Evolutionary conservation across 92 coral and sea anemone genomes (phyloP).

Genomic region (Porites divaricata): DNA sequence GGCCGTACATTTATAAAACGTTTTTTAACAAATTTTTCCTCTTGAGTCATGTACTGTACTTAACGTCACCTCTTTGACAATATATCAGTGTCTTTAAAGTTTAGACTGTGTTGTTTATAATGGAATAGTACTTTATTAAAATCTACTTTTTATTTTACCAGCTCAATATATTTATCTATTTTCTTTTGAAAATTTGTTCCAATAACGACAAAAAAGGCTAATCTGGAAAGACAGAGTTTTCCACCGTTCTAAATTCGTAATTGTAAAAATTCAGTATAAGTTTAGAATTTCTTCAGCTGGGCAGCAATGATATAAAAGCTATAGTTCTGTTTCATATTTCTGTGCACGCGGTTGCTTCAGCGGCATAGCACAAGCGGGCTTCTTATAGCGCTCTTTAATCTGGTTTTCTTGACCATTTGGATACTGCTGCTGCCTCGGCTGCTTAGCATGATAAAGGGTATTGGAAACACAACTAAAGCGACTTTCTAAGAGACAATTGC

Average conservation of each 20-base stretch:
- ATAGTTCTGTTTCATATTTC: slow-evolving; percentile 48
- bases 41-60: not conserved
- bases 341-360: slow-evolving; percentile 20
- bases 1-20: slow-evolving; percentile 15
- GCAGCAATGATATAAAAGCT: slow-evolving; percentile 49
- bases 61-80: not conserved
- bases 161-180: slow-evolving; percentile 7
- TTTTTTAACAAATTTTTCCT: slow-evolving; percentile 25
- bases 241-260: slow-evolving; percentile 2
- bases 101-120: not conserved
- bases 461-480: slow-evolving; percentile 30
- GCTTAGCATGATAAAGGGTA: not conserved
- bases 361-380: not conserved
- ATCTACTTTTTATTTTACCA: slow-evolving; percentile 29
- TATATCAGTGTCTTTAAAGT: not conserved
- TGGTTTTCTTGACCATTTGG: slow-evolving; percentile 1
- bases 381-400: slow-evolving; percentile 2
- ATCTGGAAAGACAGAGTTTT: slow-evolving; percentile 23
- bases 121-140: slow-evolving; percentile 26
- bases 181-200: slow-evolving; percentile 2
- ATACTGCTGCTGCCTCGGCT: slow-evolving; percentile 6
- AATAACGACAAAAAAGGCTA: slow-evolving; percentile 17
- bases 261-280: slow-evolving; percentile 31
- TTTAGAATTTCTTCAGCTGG: slow-evolving; percentile 9
- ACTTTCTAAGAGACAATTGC: not conserved